Percentiles rank a stretch among this genome's conserved stretches.
These are phyloP conservation scores for Fundulus diaphanus DNA, from an alignment of 2,797 vertebrate genomes.

Conservation along the genomic window DNA sequence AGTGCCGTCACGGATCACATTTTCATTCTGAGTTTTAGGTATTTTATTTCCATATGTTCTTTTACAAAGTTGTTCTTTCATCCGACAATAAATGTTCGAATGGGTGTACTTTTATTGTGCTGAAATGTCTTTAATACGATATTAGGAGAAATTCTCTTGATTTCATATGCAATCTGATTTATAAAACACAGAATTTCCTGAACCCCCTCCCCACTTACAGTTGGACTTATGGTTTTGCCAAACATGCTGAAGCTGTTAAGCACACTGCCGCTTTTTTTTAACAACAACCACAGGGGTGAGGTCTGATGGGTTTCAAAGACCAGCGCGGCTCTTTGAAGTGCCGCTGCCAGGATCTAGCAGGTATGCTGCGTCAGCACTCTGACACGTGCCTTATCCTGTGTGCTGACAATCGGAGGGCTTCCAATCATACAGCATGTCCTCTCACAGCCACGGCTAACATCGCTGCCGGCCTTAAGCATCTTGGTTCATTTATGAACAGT, in stretches of 20 bases:
- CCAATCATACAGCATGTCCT: conserved; percentile 34
- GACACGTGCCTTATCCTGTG: conserved; percentile 56
- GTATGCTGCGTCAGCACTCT: conserved; percentile 88
- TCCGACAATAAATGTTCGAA: conserved; percentile 30
- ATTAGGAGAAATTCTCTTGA: conserved; percentile 72
- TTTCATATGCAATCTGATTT: conserved; percentile 71
- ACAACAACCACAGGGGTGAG: conserved; percentile 88
- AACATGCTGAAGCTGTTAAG: conserved; percentile 93
- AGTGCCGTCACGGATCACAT: conserved; percentile 29
- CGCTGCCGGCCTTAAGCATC: conserved; percentile 33
- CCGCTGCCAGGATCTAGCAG: conserved; percentile 89
- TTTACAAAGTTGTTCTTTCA: conserved; percentile 45
- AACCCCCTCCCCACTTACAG: conserved; percentile 48
- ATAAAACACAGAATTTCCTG: conserved; percentile 79
- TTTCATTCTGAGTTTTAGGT: conserved; percentile 26
- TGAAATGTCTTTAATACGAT: conserved; percentile 65
- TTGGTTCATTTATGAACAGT: conserved; percentile 36
- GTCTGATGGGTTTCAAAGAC: conserved; percentile 89
- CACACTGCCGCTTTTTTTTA: conserved; percentile 84
- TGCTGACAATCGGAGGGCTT: conserved; percentile 46
- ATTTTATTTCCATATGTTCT: conserved; percentile 25
- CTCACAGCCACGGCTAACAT: conserved; percentile 32
- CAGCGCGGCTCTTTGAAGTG: conserved; percentile 89
- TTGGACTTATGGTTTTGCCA: conserved; percentile 80
- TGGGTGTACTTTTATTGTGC: conserved; percentile 47